Percentiles rank a stretch among this genome's conserved stretches.
Evolutionary conservation across 2,888 invertebrate species (phyloP).

Genomic region (Biston betularia): DNA sequence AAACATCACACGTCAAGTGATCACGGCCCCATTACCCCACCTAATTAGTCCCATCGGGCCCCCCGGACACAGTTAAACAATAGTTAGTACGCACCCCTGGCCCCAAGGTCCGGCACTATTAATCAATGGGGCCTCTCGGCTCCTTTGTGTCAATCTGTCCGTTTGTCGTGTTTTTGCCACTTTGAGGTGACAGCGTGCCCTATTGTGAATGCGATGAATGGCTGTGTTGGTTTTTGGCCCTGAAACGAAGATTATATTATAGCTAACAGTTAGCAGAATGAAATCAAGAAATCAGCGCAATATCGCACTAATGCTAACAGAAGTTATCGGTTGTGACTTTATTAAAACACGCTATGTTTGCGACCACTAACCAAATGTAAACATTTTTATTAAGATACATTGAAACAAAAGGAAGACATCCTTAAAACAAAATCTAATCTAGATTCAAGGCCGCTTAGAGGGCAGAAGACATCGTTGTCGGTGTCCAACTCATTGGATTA

Average conservation of each 20-base stretch:
- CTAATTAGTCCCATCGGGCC: slow-evolving; percentile 45
- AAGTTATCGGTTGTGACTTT: too few species aligned
- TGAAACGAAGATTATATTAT: not conserved
- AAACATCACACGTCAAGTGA: slow-evolving; percentile 41
- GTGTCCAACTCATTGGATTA: too few species aligned
- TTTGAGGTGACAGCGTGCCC: slow-evolving; percentile 42
- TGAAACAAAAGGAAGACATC: too few species aligned
- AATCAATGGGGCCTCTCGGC: slow-evolving; percentile 45
- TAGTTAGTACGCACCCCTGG: slow-evolving; percentile 9
- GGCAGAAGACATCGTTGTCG: too few species aligned
- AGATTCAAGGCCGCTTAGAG: too few species aligned
- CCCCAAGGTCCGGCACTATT: slow-evolving; percentile 38
- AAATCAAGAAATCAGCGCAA: not conserved
- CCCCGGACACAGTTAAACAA: slow-evolving; percentile 38
- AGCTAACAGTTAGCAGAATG: not conserved
- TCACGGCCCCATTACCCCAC: slow-evolving; percentile 43
- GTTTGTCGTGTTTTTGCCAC: slow-evolving; percentile 46
- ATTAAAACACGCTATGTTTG: too few species aligned
- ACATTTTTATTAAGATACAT: too few species aligned
- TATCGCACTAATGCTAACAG: not conserved
- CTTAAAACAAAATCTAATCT: too few species aligned
- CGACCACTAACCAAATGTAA: too few species aligned
- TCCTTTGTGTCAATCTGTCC: slow-evolving; percentile 49
- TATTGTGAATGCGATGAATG: slow-evolving; percentile 30
- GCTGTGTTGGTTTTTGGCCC: slow-evolving; percentile 20